Base-by-base conservation (phyloP, 2,113 vertebrate genomes). In the Phaethornis superciliosus region DNA sequence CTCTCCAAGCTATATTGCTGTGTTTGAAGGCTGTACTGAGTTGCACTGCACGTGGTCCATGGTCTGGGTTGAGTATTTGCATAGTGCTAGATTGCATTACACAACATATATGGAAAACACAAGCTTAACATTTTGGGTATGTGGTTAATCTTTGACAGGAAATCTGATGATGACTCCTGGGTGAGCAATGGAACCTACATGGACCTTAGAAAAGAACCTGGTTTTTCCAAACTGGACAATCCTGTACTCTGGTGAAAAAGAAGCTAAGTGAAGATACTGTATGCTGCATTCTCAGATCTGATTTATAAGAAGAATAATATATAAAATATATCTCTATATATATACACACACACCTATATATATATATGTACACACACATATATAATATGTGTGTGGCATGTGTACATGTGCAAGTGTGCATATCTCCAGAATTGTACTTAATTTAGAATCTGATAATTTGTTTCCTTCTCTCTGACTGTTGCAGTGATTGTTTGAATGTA, bases 161-260 rank as follows among this genome's bases (percentile, higher is more conserved):
- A 98, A 97, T 98, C 98, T 71, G 97, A 26, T 0, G 98, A 99
- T 35, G 99, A 99, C 42, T 98, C 98, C 26, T 99, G 99, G 99
- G 98, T 99, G 94, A 99, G 98, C 98, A 99, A 99, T 64, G 98
- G 98, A 95, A 99, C 98, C 8, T 99, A 99, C 96, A 98, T 99
- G 98, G 98, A 99, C 81, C 97, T 99, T 93, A 98, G 99, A 67
- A 99, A 97, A 97, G 98, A 99, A 32, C 98, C 98, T 69, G 99
- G 98, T 62, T 99, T 99, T 95, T 96, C 97, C 95, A 98, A 98
- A 95, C 76, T 98, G 88, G 98, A 99, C 91, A 98, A 97, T 86
- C 98, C 98, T 26, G 88, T 98, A 52, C 97, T 99, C 89, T 99
- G 99, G 99, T 99, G 97, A 99, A 97, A 78, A 81, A 87, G 87